Conservation (phyloP, 2,797 vertebrate genomes). For the Characodon lateralis region DNA sequence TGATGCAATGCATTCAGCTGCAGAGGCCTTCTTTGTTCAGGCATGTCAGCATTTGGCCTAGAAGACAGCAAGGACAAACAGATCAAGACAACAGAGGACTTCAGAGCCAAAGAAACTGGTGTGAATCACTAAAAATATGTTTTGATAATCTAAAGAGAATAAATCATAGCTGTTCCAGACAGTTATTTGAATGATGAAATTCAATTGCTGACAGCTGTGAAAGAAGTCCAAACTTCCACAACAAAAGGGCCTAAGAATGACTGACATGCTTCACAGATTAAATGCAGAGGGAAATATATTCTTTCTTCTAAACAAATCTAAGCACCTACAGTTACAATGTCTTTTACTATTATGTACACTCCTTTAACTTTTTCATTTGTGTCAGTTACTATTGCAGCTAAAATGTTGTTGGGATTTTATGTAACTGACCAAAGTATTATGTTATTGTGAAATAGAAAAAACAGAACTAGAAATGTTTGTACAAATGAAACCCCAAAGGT, state of each 20-base stretch:
- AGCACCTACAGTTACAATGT: background rate
- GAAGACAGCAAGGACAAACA: conserved; percentile 30
- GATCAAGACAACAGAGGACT: conserved; percentile 2
- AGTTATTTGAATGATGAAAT: background rate
- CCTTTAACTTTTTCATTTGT: no score
- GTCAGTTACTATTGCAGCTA: background rate
- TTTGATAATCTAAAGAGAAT: background rate
- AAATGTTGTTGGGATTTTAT: background rate
- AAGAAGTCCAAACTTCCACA: background rate
- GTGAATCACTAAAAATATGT: conserved; percentile 10
- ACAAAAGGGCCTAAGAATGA: conserved; percentile 1
- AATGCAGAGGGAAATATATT: background rate
- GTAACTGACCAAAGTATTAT: background rate
- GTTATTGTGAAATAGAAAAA: background rate
- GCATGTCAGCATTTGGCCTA: conserved; percentile 42
- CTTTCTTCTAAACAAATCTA: background rate
- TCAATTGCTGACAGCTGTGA: background rate
- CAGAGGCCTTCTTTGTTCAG: conserved; percentile 66
- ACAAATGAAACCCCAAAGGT: background rate
- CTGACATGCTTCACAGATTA: background rate
- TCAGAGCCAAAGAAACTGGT: conserved; percentile 15
- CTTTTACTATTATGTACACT: background rate
- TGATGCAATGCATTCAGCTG: conserved; percentile 41
- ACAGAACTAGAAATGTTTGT: background rate
- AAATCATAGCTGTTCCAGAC: conserved; percentile 7